Evolutionary conservation across 2,797 vertebrate genomes (phyloP).

Genomic region (Notolabrus celidotus): DNA sequence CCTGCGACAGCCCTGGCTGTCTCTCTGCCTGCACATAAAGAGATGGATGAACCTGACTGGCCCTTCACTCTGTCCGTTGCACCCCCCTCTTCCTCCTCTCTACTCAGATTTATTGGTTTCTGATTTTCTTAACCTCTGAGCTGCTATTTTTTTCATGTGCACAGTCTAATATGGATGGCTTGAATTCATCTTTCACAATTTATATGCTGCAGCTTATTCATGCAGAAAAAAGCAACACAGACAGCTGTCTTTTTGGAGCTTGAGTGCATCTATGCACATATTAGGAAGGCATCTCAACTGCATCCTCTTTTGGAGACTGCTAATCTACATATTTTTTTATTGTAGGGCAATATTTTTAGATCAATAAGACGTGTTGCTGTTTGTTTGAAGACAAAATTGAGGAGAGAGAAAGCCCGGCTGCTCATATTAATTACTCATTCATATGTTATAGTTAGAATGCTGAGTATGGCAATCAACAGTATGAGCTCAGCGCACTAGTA

Average conservation of each 20-base stretch:
- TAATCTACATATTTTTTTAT: not conserved
- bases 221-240: conserved; percentile 8
- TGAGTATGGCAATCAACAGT: conserved; percentile 46
- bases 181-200: conserved; percentile 16
- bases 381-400: too few species aligned
- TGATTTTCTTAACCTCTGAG: conserved; percentile 42
- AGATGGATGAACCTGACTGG: conserved; percentile 60
- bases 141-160: conserved; percentile 29
- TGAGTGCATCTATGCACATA: conserved; percentile 1
- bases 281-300: not conserved
- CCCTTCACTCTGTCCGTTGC: conserved; percentile 39
- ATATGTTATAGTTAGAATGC: conserved; percentile 5
- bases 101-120: conserved; percentile 48
- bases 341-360: conserved; percentile 2
- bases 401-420: too few species aligned
- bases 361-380: not conserved
- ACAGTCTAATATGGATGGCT: conserved; percentile 13
- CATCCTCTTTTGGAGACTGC: not conserved
- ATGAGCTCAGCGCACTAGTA: conserved; percentile 29
- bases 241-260: conserved; percentile 7
- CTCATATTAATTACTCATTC: conserved; percentile 29
- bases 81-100: conserved; percentile 19
- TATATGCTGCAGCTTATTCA: not conserved
- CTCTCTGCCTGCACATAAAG: conserved; percentile 53
- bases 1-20: conserved; percentile 55